Base-by-base conservation (phyloP, 2,113 vertebrate species). In the Aegotheles bennettii region DNA sequence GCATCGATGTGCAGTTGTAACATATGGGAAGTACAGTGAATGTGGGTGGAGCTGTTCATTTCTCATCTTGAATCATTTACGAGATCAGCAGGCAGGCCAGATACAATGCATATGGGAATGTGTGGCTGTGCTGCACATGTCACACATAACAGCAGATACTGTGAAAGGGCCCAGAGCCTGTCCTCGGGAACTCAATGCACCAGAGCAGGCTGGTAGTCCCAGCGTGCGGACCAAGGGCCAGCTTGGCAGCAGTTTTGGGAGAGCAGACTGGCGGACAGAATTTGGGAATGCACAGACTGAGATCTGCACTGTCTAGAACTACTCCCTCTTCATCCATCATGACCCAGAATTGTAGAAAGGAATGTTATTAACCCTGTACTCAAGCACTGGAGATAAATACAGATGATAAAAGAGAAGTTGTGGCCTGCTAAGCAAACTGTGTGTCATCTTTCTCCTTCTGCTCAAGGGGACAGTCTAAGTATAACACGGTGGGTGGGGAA, bases 91-190 rank as follows among this genome's bases (percentile, higher is more conserved):
- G 94, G 94, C 96, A 96, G 96, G 96, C 95, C 96, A 97, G 95
- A 97, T 95, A 97, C 89, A 96, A 97, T 96, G 96, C 96, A 97
- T 97, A 96, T 97, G 96, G 96, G 96, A 97, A 97, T 96, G 96
- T 97, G 96, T 97, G 95, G 95, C 95, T 97, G 96, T 94, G 96
- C 89, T 97, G 96, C 96, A 97, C 96, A 96, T 97, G 96, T 97
- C 96, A 96, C 95, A 96, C 93, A 9, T 96, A 97, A 97, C 96
- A 97, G 93, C 93, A 96, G 94, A 95, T 40, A 89, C 84, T 92
- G 86, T 89, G 96, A 95, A 93, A 89, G 86, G 93, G 93, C 96
- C 94, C 94, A 84, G 91, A 95, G 96, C 94, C 86, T 96, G 91
- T 92, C 95, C 96, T 97, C 69, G 0, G 93, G 95, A 93, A 64